phyloP scores from a whole-genome alignment of 2,113 vertebrate species.

The Sebastes fasciatus region DNA sequence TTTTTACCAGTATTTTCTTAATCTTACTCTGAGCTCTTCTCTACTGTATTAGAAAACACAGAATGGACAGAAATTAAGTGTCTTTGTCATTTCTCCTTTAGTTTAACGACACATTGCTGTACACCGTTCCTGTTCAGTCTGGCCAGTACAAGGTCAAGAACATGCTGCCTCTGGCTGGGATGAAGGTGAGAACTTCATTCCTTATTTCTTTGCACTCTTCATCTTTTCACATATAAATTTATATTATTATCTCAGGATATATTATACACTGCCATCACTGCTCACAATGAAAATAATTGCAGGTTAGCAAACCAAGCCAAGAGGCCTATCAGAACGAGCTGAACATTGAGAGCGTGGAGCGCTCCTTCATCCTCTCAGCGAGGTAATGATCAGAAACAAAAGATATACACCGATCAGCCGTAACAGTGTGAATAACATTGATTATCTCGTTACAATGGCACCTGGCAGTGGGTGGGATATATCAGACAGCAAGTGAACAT shows the following conservation, averaged over 20 bases:
- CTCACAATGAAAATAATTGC: slow-evolving; percentile 53
- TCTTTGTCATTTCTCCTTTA: slow-evolving; percentile 68
- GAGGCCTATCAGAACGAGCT: slow-evolving; percentile 97
- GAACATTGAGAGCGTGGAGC: slow-evolving; percentile 97
- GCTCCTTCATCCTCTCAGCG: slow-evolving; percentile 97
- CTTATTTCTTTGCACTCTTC: neutral
- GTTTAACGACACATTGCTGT: slow-evolving; percentile 96
- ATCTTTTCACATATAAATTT: neutral
- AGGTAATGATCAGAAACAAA: slow-evolving; percentile 83
- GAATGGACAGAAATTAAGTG: neutral
- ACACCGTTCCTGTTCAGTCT: slow-evolving; percentile 93
- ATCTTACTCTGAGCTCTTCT: neutral
- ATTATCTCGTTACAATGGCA: too few relatives aligned
- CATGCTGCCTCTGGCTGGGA: slow-evolving; percentile 93
- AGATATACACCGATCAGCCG: neutral
- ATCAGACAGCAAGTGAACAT: too few relatives aligned
- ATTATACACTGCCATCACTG: neutral
- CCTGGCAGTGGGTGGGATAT: too few relatives aligned
- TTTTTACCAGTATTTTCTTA: neutral
- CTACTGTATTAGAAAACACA: neutral
- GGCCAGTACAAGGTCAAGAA: slow-evolving; percentile 97
- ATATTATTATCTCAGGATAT: neutral
- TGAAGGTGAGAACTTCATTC: slow-evolving; percentile 89
- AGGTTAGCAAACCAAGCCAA: slow-evolving; percentile 97
- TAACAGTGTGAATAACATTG: too few relatives aligned